Conservation (phyloP, 1,140 invertebrate species). For the Bombus affinis region DNA sequence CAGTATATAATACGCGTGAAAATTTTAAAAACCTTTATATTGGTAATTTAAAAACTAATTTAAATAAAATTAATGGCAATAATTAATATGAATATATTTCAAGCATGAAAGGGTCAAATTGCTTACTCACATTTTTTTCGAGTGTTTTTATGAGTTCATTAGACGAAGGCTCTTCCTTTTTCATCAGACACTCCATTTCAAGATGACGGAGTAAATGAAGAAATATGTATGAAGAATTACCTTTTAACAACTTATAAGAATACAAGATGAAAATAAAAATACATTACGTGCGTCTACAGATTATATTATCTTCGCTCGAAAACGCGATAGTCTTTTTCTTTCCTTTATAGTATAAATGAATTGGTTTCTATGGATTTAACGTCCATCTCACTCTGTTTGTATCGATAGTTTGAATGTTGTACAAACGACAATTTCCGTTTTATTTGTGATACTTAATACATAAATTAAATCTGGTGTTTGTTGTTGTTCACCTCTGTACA, state of each 20-base stretch:
- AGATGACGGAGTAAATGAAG: background rate
- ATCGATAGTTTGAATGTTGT: conserved; percentile 41
- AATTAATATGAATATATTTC: background rate
- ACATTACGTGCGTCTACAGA: conserved; percentile 15
- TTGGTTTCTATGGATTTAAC: conserved; percentile 45
- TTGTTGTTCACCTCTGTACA: conserved; percentile 8
- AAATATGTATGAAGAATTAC: conserved; percentile 3
- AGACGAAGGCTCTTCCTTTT: conserved; percentile 27
- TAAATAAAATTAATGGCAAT: too few relatives aligned
- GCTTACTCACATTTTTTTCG: conserved; percentile 64
- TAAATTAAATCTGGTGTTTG: conserved; percentile 69
- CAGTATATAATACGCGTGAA: background rate
- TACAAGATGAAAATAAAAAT: conserved; percentile 24
- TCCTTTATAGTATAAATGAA: conserved; percentile 22
- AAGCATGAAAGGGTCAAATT: conserved; percentile 22
- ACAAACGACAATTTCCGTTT: conserved; percentile 66
- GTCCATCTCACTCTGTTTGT: conserved; percentile 21
- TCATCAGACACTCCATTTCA: conserved; percentile 19
- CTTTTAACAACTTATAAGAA: conserved; percentile 21
- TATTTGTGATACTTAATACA: conserved; percentile 67
- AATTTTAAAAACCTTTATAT: background rate
- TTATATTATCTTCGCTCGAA: background rate
- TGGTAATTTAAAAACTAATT: background rate
- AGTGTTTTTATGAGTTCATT: conserved; percentile 46
- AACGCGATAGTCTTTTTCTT: conserved; percentile 51